A percentile compares a stretch with the other conserved stretches of the same genome.
Conservation (phyloP, 2,797 vertebrate species). For the Meda fulgida region DNA sequence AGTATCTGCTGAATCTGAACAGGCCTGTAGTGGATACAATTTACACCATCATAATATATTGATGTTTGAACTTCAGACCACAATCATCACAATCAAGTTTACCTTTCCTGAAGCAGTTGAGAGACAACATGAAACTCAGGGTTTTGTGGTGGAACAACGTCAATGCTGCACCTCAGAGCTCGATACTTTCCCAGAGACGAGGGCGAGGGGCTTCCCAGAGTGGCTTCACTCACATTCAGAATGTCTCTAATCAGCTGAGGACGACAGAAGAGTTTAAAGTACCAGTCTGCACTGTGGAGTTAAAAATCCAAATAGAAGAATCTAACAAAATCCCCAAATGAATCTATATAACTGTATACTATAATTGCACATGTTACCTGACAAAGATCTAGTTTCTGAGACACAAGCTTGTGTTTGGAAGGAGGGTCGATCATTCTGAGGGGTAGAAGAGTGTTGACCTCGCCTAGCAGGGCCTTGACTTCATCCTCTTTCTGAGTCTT, state of each 20-base stretch:
- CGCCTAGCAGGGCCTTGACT: slow-evolving; percentile 61
- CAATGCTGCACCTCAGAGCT: slow-evolving; percentile 84
- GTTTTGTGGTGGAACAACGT: slow-evolving; percentile 70
- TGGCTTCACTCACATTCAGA: slow-evolving; percentile 82
- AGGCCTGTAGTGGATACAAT: slow-evolving; percentile 49
- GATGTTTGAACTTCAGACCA: not conserved
- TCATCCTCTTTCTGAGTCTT: slow-evolving; percentile 67
- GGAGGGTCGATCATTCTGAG: slow-evolving; percentile 55
- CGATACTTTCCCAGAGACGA: slow-evolving; percentile 83
- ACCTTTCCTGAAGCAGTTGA: slow-evolving; percentile 75
- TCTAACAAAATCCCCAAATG: not conserved
- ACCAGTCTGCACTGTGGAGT: not conserved
- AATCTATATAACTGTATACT: too few relatives aligned
- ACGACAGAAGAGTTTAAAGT: not conserved
- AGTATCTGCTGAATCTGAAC: slow-evolving; percentile 79
- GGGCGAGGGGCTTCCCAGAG: slow-evolving; percentile 68
- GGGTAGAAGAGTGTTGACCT: slow-evolving; percentile 75
- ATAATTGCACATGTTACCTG: slow-evolving; percentile 69
- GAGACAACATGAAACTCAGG: slow-evolving; percentile 75
- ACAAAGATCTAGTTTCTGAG: slow-evolving; percentile 81
- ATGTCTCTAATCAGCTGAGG: slow-evolving; percentile 84
- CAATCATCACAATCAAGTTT: not conserved
- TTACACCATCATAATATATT: not conserved
- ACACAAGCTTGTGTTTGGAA: slow-evolving; percentile 70
- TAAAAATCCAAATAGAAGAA: not conserved